Evolutionary conservation across 37 sponge, comb jelly and placozoan genomes (phyloP).

Genomic region (Oscarella lobularis): DNA sequence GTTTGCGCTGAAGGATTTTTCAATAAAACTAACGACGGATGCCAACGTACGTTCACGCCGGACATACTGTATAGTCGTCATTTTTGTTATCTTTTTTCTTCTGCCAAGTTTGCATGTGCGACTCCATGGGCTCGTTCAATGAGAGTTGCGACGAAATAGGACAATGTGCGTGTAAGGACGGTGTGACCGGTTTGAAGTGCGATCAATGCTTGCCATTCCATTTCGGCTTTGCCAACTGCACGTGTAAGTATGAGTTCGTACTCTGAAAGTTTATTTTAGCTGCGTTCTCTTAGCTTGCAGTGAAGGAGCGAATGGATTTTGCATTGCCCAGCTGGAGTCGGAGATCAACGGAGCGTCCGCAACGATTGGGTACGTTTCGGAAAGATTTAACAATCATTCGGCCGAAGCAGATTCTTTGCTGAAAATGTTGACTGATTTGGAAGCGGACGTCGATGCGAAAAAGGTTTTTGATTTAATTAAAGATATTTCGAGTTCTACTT

Average conservation of each 20-base stretch:
- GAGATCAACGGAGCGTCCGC: neutral
- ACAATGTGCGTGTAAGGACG: neutral
- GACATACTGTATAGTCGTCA: too few species aligned
- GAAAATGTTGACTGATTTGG: neutral
- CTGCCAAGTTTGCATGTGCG: neutral
- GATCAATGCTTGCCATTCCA: neutral
- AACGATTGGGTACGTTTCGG: neutral
- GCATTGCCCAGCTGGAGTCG: neutral
- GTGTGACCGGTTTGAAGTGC: conserved; percentile 1
- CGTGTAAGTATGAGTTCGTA: too few species aligned
- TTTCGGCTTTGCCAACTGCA: neutral
- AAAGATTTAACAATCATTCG: neutral
- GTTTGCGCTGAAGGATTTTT: neutral
- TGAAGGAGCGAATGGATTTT: too few species aligned
- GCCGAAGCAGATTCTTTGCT: neutral
- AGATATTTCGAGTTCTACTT: neutral
- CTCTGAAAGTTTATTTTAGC: too few species aligned
- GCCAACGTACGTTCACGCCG: too few species aligned
- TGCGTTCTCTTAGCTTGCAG: neutral
- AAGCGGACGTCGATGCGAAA: neutral
- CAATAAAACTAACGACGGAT: neutral
- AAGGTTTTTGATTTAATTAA: neutral
- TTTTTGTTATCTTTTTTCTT: neutral
- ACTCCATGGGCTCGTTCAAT: neutral
- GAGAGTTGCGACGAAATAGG: neutral